A percentile compares a stretch with the other conserved stretches of the same genome.
Evolutionary conservation across 2,797 vertebrate genomes (phyloP).

Genomic region (Phalloptychus januarius): DNA sequence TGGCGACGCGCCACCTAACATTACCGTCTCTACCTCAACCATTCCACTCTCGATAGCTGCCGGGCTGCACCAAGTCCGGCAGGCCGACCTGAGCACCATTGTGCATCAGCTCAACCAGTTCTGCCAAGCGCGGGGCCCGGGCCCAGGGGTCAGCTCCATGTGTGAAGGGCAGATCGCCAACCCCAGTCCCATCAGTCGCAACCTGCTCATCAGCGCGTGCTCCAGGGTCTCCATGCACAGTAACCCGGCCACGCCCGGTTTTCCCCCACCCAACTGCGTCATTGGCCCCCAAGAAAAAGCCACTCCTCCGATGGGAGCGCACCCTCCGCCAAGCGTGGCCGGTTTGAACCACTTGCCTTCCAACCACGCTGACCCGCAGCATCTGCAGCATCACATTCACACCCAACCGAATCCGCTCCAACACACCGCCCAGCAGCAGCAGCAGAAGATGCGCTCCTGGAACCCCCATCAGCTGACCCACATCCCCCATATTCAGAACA

Average conservation of each 20-base stretch:
- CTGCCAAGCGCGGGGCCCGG: slow-evolving; percentile 94
- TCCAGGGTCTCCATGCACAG: slow-evolving; percentile 94
- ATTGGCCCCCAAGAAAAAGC: slow-evolving; percentile 87
- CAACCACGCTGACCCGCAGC: slow-evolving; percentile 86
- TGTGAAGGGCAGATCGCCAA: slow-evolving; percentile 99
- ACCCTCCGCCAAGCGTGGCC: slow-evolving; percentile 83
- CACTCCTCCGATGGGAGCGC: slow-evolving; percentile 73
- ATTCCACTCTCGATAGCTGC: slow-evolving; percentile 98
- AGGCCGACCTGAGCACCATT: slow-evolving; percentile 97
- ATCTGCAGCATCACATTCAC: slow-evolving; percentile 71
- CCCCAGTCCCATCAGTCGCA: slow-evolving; percentile 98
- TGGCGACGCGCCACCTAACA: slow-evolving; percentile 95
- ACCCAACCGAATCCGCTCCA: slow-evolving; percentile 70
- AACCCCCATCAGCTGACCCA: slow-evolving; percentile 95
- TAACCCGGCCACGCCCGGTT: slow-evolving; percentile 83
- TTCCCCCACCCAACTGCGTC: slow-evolving; percentile 82
- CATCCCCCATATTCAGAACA: slow-evolving; percentile 90
- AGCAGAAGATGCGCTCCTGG: slow-evolving; percentile 91
- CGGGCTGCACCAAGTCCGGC: slow-evolving; percentile 91
- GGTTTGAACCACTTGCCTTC: slow-evolving; percentile 89
- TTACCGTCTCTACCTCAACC: slow-evolving; percentile 99
- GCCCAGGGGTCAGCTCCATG: slow-evolving; percentile 92
- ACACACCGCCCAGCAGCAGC: slow-evolving; percentile 79
- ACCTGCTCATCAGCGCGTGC: slow-evolving; percentile 98
- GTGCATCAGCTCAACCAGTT: slow-evolving; percentile 99